These are phyloP conservation scores for Hyposoter dolosus DNA, from an alignment of 2,888 invertebrate genomes.

Conservation along the genomic window DNA sequence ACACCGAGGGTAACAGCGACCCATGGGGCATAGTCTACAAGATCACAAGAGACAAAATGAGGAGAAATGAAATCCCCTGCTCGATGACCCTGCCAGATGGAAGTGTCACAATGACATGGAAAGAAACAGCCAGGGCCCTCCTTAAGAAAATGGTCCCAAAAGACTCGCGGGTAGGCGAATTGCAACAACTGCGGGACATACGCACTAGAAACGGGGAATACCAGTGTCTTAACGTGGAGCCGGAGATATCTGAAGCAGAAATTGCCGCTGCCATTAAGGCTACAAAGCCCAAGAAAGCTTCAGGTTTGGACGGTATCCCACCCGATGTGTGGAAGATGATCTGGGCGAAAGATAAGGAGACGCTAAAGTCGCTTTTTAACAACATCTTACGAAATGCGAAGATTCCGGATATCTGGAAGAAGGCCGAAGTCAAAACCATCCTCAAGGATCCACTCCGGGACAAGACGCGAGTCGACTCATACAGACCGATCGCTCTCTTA, in stretches of 20 bases:
- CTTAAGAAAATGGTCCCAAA: constrained; percentile 56
- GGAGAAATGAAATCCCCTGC: not conserved
- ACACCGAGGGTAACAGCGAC: constrained; percentile 13
- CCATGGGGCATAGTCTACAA: constrained; percentile 46
- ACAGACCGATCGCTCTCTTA: constrained; percentile 76
- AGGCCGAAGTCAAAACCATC: constrained; percentile 47
- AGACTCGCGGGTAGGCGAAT: constrained; percentile 42
- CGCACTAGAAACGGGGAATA: constrained; percentile 23
- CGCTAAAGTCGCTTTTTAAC: constrained; percentile 53
- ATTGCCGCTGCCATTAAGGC: constrained; percentile 30
- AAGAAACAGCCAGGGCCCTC: constrained; percentile 40
- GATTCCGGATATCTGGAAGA: constrained; percentile 60
- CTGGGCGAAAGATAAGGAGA: constrained; percentile 7
- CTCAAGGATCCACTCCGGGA: constrained; percentile 62
- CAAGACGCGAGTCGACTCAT: constrained; percentile 73
- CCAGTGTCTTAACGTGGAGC: constrained; percentile 25
- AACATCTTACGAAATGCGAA: constrained; percentile 48
- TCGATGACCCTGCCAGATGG: constrained; percentile 2
- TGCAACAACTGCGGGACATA: constrained; percentile 1
- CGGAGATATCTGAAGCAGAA: constrained; percentile 9
- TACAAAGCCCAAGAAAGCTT: constrained; percentile 27
- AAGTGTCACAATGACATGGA: constrained; percentile 50
- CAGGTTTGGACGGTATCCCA: constrained; percentile 35
- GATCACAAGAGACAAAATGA: constrained; percentile 8
- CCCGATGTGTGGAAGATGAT: constrained; percentile 21